Evolutionary conservation across 2,797 vertebrate genomes (phyloP), one percentile per base, ranked within the genome.

Genomic region (Gobionotothen gibberifrons): DNA sequence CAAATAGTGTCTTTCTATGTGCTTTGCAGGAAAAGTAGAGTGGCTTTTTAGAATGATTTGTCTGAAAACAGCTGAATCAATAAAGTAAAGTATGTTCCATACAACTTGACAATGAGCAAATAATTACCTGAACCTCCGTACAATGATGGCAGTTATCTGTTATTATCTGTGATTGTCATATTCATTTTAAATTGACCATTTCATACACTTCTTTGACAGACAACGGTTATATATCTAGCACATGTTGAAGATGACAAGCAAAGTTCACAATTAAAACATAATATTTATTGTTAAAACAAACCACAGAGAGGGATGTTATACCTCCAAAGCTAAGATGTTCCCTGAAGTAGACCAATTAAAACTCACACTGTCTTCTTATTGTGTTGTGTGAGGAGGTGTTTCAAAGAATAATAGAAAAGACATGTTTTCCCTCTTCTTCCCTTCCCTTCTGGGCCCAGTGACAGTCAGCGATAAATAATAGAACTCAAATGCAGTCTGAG

Each of bases 381-480:
- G 64, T 65, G 53, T 47, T 67, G 57, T 70, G 40, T 54, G 49
- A 75, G 56, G 56, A 75, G 66, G 57, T 64, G 61, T 48, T 64
- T 78, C 63, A 81, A 74, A 81, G 78, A 66, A 78, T 69, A 76
- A 63, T 10, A 74, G 62, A 67, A 53, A 77, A 83, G 55, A 29
- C 48, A 81, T 77, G 68, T 82, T 74, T 84, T 75, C 53, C 26
- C 62, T 67, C n/a, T 1, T 77, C 69, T 77, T 66, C 48, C 13
- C 55, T 49, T 73, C 57, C n/a, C 76, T 72, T 56, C 54, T 57
- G 56, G 57, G 67, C 64, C 26, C 32, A 1, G 56, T 74, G 69
- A 84, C 68, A 76, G 69, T 79, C 40, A 3, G n/a, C 54, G 74
- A 90, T 90, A 71, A 88, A 92, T 92, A 89, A 91, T 84, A 72